Conservation (phyloP, 2,888 invertebrate genomes). For the Drosophila paracracens region DNA sequence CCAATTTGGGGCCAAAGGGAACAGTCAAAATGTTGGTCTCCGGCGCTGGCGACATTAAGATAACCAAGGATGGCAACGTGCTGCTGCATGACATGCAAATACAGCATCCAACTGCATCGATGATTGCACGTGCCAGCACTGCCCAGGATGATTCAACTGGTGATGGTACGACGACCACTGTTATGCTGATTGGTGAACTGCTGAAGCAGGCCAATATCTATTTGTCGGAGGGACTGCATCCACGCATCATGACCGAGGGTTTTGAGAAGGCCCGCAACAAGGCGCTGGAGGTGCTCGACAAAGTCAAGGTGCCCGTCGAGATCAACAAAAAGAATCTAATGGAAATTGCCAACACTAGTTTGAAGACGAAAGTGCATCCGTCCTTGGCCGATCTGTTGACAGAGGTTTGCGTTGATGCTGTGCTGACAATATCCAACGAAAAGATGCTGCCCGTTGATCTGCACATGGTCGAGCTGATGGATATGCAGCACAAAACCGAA, state of each 20-base stretch:
- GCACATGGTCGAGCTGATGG: slow-evolving; percentile 99
- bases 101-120: slow-evolving; percentile 98
- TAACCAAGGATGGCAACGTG: slow-evolving; percentile 99
- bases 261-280: slow-evolving; percentile 95
- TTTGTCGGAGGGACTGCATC: slow-evolving; percentile 96
- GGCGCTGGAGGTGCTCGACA: slow-evolving; percentile 94
- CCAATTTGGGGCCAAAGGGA: slow-evolving; percentile 99
- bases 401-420: slow-evolving; percentile 95
- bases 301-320: slow-evolving; percentile 92
- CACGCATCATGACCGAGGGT: slow-evolving; percentile 97
- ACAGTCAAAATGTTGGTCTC: slow-evolving; percentile 99
- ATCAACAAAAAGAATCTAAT: slow-evolving; percentile 89
- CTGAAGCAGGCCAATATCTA: slow-evolving; percentile 98
- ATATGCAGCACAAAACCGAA: slow-evolving; percentile 97
- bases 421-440: slow-evolving; percentile 90
- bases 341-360: slow-evolving; percentile 95
- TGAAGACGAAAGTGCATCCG: slow-evolving; percentile 95
- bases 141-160: slow-evolving; percentile 99
- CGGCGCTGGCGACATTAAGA: slow-evolving; percentile 99
- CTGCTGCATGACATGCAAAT: slow-evolving; percentile 99
- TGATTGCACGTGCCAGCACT: slow-evolving; percentile 99
- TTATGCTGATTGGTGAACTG: slow-evolving; percentile 97
- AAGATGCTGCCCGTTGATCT: slow-evolving; percentile 89
- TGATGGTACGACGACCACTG: slow-evolving; percentile 99
- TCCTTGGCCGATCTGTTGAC: slow-evolving; percentile 95